phyloP scores from a whole-genome alignment of 2,113 vertebrate genomes.

The Bos javanicus region DNA sequence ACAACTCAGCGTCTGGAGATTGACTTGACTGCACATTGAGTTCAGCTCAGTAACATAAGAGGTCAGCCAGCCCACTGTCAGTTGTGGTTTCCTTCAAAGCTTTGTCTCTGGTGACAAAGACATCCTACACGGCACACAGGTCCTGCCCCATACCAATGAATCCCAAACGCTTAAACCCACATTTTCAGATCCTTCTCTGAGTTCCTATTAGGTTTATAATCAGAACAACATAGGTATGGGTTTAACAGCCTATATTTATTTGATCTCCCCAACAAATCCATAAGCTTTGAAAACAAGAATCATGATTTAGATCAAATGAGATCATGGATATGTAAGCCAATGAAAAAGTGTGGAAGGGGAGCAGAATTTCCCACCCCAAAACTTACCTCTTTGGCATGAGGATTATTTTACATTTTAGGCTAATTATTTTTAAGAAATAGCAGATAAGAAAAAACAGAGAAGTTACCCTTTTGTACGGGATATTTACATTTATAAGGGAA shows the following conservation, averaged over 20 bases:
- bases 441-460: neutral
- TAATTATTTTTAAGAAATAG: neutral
- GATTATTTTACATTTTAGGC: neutral
- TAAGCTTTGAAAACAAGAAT: neutral
- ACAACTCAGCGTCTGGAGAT: neutral
- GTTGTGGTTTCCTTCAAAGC: neutral
- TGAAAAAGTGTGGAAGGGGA: neutral
- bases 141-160: neutral
- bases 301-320: neutral
- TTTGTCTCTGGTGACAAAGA: constrained; percentile 31
- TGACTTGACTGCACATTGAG: neutral
- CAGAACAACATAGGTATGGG: neutral
- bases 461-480: neutral
- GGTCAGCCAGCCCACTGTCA: neutral
- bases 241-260: neutral
- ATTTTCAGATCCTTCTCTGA: neutral
- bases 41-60: neutral
- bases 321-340: neutral
- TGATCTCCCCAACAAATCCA: constrained; percentile 1
- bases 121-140: neutral
- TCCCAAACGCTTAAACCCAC: neutral
- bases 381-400: neutral
- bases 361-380: neutral
- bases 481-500: neutral
- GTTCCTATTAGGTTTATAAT: neutral